Conservation (phyloP, 1,140 invertebrate species). For the Xylocopa sonorina region DNA sequence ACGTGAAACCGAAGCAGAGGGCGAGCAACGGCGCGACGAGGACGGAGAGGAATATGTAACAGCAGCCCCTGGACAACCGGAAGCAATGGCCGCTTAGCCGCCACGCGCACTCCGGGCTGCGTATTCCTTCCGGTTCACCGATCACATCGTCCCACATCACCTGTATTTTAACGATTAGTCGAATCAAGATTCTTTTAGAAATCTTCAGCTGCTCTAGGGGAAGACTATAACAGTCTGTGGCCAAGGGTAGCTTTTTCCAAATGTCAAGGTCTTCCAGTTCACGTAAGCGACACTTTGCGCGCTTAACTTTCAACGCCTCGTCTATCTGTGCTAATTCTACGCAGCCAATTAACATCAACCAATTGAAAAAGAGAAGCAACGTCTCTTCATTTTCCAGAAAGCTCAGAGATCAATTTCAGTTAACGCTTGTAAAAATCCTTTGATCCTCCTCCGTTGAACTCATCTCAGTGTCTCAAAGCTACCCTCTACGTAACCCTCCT, state of each 20-base stretch:
- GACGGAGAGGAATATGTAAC: conserved; percentile 87
- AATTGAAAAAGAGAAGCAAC: neutral
- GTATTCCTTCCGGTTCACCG: conserved; percentile 88
- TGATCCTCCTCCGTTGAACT: too few relatives aligned
- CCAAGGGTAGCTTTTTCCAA: neutral
- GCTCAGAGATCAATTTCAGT: too few relatives aligned
- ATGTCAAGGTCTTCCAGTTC: neutral
- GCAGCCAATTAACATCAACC: neutral
- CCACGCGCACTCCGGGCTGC: conserved; percentile 90
- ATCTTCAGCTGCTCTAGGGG: neutral
- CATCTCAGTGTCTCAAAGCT: too few relatives aligned
- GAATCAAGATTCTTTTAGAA: neutral
- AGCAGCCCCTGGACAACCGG: conserved; percentile 85
- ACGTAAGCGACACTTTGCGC: neutral
- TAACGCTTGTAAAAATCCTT: too few relatives aligned
- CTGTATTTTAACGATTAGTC: conserved; percentile 74
- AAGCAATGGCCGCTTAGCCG: conserved; percentile 87
- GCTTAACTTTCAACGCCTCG: neutral
- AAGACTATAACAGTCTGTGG: neutral
- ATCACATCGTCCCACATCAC: conserved; percentile 90
- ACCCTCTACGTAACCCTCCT: too few relatives aligned
- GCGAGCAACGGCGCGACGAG: conserved; percentile 87
- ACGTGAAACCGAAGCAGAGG: conserved; percentile 86
- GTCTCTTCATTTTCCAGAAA: too few relatives aligned
- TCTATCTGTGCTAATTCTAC: neutral